Base-by-base conservation (phyloP, 2,113 vertebrate species). In the Collichthys lucidus region DNA sequence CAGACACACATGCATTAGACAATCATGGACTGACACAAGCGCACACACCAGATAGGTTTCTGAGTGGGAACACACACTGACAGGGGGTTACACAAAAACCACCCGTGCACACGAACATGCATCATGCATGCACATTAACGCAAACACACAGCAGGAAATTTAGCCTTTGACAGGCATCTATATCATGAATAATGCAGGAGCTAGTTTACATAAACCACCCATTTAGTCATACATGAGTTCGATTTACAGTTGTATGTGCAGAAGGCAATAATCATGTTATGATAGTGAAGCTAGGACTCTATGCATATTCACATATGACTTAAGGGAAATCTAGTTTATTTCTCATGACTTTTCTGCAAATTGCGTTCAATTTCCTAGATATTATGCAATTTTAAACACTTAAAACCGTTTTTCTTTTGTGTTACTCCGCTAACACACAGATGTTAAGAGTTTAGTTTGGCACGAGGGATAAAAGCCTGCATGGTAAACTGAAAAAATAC, bases 151-250 rank as follows among this genome's bases (percentile, higher is more conserved):
- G 55, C 19, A 53, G 73, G 40, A 62, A 86, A 69, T 74, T 70
- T 83, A 69, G 67, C 40, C 67, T 82, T 75, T 91, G 80, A 86
- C 85, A 70, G 57, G 79, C 77, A 52, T 53, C 53, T 69, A 66
- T 29, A 6, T 1, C 4, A 78, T 92, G 85, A 86, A 89, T 92
- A 84, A 89, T 89, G 89, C 79, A 91, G 15, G 57, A 75, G 46
- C 46, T 56, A 16, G 70, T 89, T 84, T 89, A 75, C 85, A 91
- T 78, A 89, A 89, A 91, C 59, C 78, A 74, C 71, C 78, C 46
- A 68, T 85, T 85, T 76, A 78, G 80, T 83, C 82, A 88, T 72
- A 85, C 71, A 62, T 89, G 81, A 89, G 76, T 89, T 69, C 59
- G 60, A 89, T 78, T 80, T 52, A 66, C 70, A 87, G 63, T 71